Evolutionary conservation across 2,797 vertebrate genomes (phyloP).

Genomic region (Ctenosaura bakeri): DNA sequence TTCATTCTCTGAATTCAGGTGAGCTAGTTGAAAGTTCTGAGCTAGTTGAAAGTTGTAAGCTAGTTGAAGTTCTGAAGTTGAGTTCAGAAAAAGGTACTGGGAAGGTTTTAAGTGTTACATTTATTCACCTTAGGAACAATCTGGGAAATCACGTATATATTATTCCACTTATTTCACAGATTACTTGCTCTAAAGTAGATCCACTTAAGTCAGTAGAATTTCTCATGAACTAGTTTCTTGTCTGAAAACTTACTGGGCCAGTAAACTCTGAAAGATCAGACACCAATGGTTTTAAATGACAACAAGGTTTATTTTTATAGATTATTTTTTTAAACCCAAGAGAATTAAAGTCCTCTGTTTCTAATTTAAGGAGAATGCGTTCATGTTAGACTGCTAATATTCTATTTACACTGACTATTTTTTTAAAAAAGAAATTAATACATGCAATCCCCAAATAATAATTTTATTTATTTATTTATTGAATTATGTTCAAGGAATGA

Average conservation of each 20-base stretch:
- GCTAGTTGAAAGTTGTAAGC: constrained; percentile 17
- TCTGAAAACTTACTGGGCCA: constrained; percentile 46
- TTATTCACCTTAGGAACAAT: constrained; percentile 35
- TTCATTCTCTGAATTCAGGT: constrained; percentile 50
- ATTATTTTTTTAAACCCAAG: constrained; percentile 47
- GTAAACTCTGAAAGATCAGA: constrained; percentile 55
- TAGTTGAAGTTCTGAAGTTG: constrained; percentile 36
- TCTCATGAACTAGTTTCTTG: neutral
- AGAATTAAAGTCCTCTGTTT: constrained; percentile 62
- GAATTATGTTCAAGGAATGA: constrained; percentile 65
- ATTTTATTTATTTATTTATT: constrained; percentile 56
- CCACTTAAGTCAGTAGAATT: neutral
- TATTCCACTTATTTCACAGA: constrained; percentile 41
- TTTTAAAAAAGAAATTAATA: constrained; percentile 33
- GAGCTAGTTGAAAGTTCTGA: constrained; percentile 44
- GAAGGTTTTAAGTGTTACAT: constrained; percentile 42
- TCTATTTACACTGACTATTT: constrained; percentile 39
- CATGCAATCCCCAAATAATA: constrained; percentile 32
- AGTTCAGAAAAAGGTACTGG: constrained; percentile 44
- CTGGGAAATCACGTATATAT: constrained; percentile 38
- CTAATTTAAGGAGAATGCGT: constrained; percentile 17
- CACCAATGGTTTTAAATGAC: constrained; percentile 54
- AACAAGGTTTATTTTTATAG: constrained; percentile 72
- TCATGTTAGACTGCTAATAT: constrained; percentile 26
- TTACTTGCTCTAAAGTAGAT: constrained; percentile 20